Evolutionary conservation across 1,140 invertebrate genomes (phyloP), one percentile per base, ranked within the genome.

Genomic region (Eumeta japonica): DNA sequence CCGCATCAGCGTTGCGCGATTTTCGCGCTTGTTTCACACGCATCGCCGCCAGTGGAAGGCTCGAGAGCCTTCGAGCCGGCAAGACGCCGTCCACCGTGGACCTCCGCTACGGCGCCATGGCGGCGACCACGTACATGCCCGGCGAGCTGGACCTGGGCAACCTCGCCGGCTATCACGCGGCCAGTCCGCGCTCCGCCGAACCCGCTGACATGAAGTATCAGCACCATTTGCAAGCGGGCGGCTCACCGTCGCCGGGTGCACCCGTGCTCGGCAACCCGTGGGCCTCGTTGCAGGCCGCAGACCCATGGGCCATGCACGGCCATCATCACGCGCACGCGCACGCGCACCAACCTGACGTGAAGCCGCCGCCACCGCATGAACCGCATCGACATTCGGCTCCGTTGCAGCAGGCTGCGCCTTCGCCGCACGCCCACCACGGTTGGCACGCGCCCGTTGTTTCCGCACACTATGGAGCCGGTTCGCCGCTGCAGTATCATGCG

Each of bases 191-290:
- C 52, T 87, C 84, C 51, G 82, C 87, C 60, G 83, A 88, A 78
- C 86, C 87, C 51, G 85, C 84, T 53, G 92, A 95, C 68, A 93
- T 96, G 90, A 96, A 96, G 75, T 96, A 95, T 74, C 87, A 89
- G 63, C 88, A 89, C 65, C 87, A 88, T 55, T 81, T 85, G 46
- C 87, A 89, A 58, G 84, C 88, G 60, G 79, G 77, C 81, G 77
- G 77, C 52, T 74, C 81, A 59, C 76, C 85, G 37, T 81, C 75
- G 81, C 89, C 76, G 68, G 85, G 49, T 64, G 88, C 61, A 79
- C 87, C 58, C 73, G 84, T 62, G 80, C 82, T 83, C 75, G 43
- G 79, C 78, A 91, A 90, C 72, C 90, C 89, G 0, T 94, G 91
- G 91, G 86, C 90, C 31, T 84, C 85, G 55, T 63, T 91, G 50